Evolutionary conservation across 1,140 invertebrate genomes (phyloP), one percentile per base, ranked within the genome.

Genomic region (Lordiphosa mommai): DNA sequence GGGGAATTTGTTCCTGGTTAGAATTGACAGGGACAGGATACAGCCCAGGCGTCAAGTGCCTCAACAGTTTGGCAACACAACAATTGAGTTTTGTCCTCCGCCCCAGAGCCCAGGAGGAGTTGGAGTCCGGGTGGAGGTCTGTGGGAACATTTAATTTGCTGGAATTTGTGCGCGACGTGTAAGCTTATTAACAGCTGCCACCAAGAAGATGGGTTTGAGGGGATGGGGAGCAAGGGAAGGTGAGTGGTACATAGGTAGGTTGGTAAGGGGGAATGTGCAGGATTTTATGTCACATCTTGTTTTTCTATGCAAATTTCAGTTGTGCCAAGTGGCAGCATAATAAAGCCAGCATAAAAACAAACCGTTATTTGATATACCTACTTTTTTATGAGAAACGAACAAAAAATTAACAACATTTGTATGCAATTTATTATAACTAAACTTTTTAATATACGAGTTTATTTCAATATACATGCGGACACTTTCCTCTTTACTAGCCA

Each of bases 141-240:
- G 66, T 65, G 59, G 76, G 61, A 82, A 82, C 71, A 82, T 82
- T 82, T 82, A 82, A 82, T 82, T 82, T 82, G 65, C 71, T 82
- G 77, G 77, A 76, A 82, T 82, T 82, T 58, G 61, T 27, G 61
- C 66, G 76, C 61, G 36, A 49, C 64, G 63, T 76, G 66, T 72
- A 72, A 82, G 76, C 76, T 82, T 82, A 84, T 82, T 82, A 82
- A 72, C 77, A 76, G 76, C 66, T 34, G 47, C 47, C 47, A 29
- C 20, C 23, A 27, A 38, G 12, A 40, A 51, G 33, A 38, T 13
- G n/a, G 8, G 14, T 49, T 30, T 66, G 51, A 51, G n/a, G 17
- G 14, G 33, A 16, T 10, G 14, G 12, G 37, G 13, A 8, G 9
- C 29, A 13, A 9, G 17, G 5, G 5, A 17, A 3, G 16, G n/a